Evolutionary conservation across 1,140 invertebrate species (phyloP).

Genomic region (Drosophila kanapiae): DNA sequence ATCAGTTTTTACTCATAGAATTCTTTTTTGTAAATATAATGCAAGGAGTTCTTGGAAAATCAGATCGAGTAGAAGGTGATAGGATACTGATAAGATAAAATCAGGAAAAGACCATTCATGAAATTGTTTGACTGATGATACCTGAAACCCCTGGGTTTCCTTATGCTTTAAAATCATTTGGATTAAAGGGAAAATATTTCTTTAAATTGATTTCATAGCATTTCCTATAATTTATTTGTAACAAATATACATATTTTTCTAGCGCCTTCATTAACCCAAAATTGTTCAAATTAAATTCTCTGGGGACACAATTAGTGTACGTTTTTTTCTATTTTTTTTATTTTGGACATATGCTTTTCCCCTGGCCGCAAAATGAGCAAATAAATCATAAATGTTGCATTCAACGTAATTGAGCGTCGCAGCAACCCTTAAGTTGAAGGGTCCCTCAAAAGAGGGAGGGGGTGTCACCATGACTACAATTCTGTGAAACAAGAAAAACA

Average conservation of each 20-base stretch:
- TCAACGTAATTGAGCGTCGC: slow-evolving; percentile 68
- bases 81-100: slow-evolving; percentile 32
- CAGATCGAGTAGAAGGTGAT: slow-evolving; percentile 1
- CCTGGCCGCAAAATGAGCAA: slow-evolving; percentile 75
- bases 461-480: slow-evolving; percentile 44
- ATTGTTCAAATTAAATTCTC: slow-evolving; percentile 43
- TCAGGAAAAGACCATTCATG: slow-evolving; percentile 5
- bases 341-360: slow-evolving; percentile 65
- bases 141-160: not conserved
- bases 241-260: not conserved
- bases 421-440: slow-evolving; percentile 53
- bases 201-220: not conserved
- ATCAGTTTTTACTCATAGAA: slow-evolving; percentile 47
- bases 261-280: slow-evolving; percentile 44
- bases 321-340: slow-evolving; percentile 50
- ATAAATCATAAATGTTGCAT: slow-evolving; percentile 82
- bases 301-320: slow-evolving; percentile 68
- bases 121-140: not conserved
- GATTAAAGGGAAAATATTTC: not conserved
- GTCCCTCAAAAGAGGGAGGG: slow-evolving; percentile 23
- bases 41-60: slow-evolving; percentile 28
- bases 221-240: not conserved
- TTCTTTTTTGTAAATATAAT: slow-evolving; percentile 1
- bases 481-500: slow-evolving; percentile 65
- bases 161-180: not conserved